Evolutionary conservation across 2,888 invertebrate species (phyloP), one percentile per base, ranked within the genome.

Genomic region (Caenorhabditis sp.): DNA sequence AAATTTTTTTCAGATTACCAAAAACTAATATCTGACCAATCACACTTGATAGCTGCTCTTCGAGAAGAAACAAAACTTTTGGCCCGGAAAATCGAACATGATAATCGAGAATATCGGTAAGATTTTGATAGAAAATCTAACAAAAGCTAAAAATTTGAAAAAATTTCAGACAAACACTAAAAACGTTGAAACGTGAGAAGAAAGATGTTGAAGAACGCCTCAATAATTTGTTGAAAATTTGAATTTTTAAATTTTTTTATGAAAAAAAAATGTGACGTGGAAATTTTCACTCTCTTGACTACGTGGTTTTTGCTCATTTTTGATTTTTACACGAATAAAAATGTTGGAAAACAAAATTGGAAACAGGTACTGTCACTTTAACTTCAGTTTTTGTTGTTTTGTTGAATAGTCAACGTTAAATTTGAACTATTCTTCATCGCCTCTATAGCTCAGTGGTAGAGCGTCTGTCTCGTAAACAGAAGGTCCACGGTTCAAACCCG

Each of bases 381-480:
- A 31, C 31, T 31, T 4, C 31, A 31, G 31, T 4, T n/a, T n/a
- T n/a, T n/a, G n/a, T n/a, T n/a, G n/a, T n/a, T n/a, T n/a, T n/a
- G n/a, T n/a, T n/a, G n/a, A n/a, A n/a, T n/a, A n/a, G n/a, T n/a
- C n/a, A n/a, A n/a, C n/a, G n/a, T n/a, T n/a, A n/a, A n/a, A n/a
- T n/a, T n/a, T n/a, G n/a, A n/a, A n/a, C n/a, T n/a, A n/a, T n/a
- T n/a, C n/a, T n/a, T n/a, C 21, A 1, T 6, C 19, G 67, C 75
- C 75, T 64, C 60, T 67, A 70, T 79, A 79, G 79, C 79, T 79
- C 79, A 79, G 77, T 79, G 79, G 81, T 74, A 81, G 79, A 81
- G 81, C 81, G 79, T 77, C 79, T 79, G 79, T 81, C 79, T 79
- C 72, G 79, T 79, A 81, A 81, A 81, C 81, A 77, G 81, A 81